A percentile compares a stretch with the other conserved stretches of the same genome.
phyloP scores from a whole-genome alignment of 1,140 invertebrate genomes.

The Aphaenogaster ashmeadi region DNA sequence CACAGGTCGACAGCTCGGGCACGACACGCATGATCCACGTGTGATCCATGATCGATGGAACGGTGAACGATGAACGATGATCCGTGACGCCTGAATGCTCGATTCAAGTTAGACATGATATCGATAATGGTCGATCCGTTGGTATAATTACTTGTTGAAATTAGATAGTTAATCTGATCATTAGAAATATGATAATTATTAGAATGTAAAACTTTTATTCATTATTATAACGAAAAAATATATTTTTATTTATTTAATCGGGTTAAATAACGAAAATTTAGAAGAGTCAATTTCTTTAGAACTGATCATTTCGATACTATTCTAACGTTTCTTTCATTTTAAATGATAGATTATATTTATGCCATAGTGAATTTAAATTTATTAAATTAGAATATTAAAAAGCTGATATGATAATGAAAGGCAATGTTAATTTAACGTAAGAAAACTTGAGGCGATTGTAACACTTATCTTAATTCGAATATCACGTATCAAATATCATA shows the following conservation, averaged over 20 bases:
- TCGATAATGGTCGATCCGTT: conserved; percentile 3
- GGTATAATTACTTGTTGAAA: background rate
- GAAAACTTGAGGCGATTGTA: background rate
- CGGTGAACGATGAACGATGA: conserved; percentile 65
- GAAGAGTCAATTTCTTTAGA: background rate
- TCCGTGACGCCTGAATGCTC: conserved; percentile 61
- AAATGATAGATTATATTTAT: conserved; percentile 27
- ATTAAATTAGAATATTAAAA: conserved; percentile 36
- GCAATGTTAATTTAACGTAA: conserved; percentile 14
- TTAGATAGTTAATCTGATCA: conserved; percentile 16
- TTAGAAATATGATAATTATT: conserved; percentile 33
- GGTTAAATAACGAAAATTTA: conserved; percentile 10
- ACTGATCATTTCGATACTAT: background rate
- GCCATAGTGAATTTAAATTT: conserved; percentile 17
- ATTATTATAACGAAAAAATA: conserved; percentile 2
- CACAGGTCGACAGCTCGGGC: conserved; percentile 46
- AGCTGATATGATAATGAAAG: conserved; percentile 21
- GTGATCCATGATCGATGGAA: conserved; percentile 60
- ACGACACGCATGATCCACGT: conserved; percentile 56
- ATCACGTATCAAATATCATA: background rate
- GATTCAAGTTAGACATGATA: conserved; percentile 27
- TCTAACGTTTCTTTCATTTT: background rate
- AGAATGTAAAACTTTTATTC: background rate
- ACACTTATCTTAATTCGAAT: background rate
- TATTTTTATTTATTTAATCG: background rate